Conservation (phyloP, 2,113 vertebrate genomes). For the Salvelinus alpinus region DNA sequence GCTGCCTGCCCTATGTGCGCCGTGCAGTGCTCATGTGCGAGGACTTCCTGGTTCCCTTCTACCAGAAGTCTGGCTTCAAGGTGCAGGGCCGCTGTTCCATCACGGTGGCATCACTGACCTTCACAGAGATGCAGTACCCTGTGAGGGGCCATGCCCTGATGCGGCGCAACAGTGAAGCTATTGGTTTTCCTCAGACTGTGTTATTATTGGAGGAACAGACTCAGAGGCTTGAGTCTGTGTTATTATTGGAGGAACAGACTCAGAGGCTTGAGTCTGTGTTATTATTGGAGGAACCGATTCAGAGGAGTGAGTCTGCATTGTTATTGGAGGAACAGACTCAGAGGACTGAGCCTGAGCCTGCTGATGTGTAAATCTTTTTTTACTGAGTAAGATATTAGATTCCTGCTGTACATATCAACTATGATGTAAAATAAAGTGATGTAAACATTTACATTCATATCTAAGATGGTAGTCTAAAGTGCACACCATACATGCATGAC, state of each 20-base stretch:
- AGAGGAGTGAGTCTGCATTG: constrained; percentile 8
- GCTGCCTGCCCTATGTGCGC: constrained; percentile 75
- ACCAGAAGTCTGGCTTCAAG: constrained; percentile 82
- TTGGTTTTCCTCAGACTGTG: constrained; percentile 56
- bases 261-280: constrained; percentile 44
- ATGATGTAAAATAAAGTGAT: constrained; percentile 1
- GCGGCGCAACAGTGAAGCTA: constrained; percentile 83
- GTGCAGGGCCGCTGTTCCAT: constrained; percentile 78
- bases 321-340: background rate
- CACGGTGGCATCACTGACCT: constrained; percentile 76
- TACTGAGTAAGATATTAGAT: background rate
- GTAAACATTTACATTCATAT: background rate
- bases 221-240: constrained; percentile 38
- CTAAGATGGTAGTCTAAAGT: too few species aligned
- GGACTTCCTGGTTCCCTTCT: constrained; percentile 83
- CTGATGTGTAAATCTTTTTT: constrained; percentile 25
- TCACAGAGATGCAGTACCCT: constrained; percentile 82
- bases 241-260: constrained; percentile 19
- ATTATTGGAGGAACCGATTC: constrained; percentile 35
- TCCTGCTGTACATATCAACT: background rate
- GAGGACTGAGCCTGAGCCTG: constrained; percentile 8
- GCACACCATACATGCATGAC: too few species aligned
- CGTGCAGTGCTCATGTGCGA: constrained; percentile 85
- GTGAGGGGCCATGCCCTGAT: constrained; percentile 77
- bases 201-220: too few species aligned